Conservation (phyloP, 2,888 invertebrate genomes). For the Periphyllus acericola region DNA sequence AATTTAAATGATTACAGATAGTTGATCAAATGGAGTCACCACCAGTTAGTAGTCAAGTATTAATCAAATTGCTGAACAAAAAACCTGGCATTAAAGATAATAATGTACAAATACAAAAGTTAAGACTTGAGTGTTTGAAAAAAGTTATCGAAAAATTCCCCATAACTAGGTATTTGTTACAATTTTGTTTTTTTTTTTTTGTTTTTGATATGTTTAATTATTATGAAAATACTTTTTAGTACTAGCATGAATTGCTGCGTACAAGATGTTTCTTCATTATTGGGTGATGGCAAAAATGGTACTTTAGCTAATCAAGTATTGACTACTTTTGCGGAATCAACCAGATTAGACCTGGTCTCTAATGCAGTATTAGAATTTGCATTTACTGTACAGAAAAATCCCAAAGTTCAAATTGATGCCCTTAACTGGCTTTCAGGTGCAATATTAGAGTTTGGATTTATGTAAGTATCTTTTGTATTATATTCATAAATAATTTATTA, state of each 20-base stretch:
- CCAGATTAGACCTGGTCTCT: conserved; percentile 79
- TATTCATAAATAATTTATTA: background rate
- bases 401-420: conserved; percentile 88
- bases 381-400: conserved; percentile 85
- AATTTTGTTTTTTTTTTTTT: conserved; percentile 5
- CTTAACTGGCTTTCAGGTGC: conserved; percentile 82
- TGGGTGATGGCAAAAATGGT: conserved; percentile 85
- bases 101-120: conserved; percentile 90
- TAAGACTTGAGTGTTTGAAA: conserved; percentile 82
- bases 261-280: conserved; percentile 83
- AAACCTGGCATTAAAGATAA: conserved; percentile 90
- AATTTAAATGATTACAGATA: conserved; percentile 66
- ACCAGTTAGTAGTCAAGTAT: conserved; percentile 78
- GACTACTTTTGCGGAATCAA: conserved; percentile 80
- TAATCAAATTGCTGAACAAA: conserved; percentile 78
- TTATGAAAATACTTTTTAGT: conserved; percentile 67
- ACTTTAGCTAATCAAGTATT: conserved; percentile 77
- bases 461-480: conserved; percentile 70
- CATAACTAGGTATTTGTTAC: conserved; percentile 72
- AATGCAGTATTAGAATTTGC: conserved; percentile 79
- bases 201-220: conserved; percentile 44
- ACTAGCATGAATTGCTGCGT: conserved; percentile 80
- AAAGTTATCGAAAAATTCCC: conserved; percentile 80
- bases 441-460: conserved; percentile 87
- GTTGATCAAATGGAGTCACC: conserved; percentile 74